Conservation (phyloP, 2,113 vertebrate species). For the Neomonachus schauinslandi region DNA sequence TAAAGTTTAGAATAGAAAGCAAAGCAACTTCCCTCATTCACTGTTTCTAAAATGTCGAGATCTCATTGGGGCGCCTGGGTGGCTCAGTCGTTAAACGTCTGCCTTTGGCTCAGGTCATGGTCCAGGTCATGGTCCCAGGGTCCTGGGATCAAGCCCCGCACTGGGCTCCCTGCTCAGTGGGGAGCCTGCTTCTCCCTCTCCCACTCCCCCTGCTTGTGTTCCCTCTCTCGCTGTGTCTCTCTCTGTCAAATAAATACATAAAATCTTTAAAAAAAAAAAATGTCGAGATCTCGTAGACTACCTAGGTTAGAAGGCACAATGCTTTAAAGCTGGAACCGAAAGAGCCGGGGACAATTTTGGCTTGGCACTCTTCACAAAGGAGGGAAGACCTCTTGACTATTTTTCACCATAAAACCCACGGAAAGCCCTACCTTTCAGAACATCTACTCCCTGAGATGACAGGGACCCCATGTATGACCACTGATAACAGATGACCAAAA, state of each 20-base stretch:
- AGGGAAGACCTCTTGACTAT: neutral
- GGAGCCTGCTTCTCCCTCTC: too few relatives aligned
- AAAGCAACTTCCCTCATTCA: neutral
- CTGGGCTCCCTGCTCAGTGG: too few relatives aligned
- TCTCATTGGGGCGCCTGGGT: too few relatives aligned
- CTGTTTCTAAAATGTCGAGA: neutral
- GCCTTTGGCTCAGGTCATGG: too few relatives aligned
- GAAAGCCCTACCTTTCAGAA: conserved; percentile 5
- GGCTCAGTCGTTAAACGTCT: too few relatives aligned
- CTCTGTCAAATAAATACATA: too few relatives aligned
- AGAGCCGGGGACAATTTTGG: neutral
- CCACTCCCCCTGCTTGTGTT: too few relatives aligned
- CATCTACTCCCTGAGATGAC: neutral
- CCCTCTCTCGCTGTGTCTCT: too few relatives aligned
- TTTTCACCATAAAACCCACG: neutral
- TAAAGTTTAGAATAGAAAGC: conserved; percentile 18
- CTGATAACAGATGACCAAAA: conserved; percentile 38
- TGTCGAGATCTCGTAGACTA: neutral
- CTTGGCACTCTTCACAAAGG: neutral
- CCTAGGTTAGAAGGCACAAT: neutral
- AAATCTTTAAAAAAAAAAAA: neutral
- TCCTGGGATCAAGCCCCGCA: too few relatives aligned
- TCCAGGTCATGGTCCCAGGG: too few relatives aligned
- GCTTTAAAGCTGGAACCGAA: neutral
- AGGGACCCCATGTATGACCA: neutral